phyloP scores from a whole-genome alignment of 2,888 invertebrate species.

The Lottia gigantea region DNA sequence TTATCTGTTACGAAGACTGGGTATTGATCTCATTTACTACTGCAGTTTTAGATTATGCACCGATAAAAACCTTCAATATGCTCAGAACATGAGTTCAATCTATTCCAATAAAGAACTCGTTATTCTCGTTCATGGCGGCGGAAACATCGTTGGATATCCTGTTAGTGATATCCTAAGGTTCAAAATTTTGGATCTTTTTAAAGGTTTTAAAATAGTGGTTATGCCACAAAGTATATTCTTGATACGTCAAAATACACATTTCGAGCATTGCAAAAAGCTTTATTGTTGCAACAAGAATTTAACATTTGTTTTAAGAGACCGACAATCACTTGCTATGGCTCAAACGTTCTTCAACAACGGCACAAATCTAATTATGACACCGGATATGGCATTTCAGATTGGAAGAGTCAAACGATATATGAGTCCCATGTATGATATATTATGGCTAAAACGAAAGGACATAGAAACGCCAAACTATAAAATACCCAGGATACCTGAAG shows the following conservation, averaged over 20 bases:
- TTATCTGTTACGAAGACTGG: slow-evolving; percentile 18
- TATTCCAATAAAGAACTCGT: no score
- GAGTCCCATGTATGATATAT: slow-evolving; percentile 26
- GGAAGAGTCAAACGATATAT: slow-evolving; percentile 23
- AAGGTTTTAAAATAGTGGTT: no score
- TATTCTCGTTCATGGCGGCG: no score
- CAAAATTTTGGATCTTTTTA: no score
- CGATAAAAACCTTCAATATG: no score
- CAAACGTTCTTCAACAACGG: slow-evolving; percentile 19
- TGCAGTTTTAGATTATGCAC: no score
- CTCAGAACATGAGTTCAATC: no score
- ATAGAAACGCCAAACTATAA: slow-evolving; percentile 21
- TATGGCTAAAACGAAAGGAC: slow-evolving; percentile 33
- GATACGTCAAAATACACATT: background rate
- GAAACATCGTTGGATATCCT: no score
- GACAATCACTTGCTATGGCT: slow-evolving; percentile 19
- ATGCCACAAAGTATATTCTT: no score
- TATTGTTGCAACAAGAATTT: slow-evolving; percentile 23
- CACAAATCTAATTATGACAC: slow-evolving; percentile 26
- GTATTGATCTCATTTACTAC: slow-evolving; percentile 21
- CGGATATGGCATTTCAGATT: slow-evolving; percentile 34
- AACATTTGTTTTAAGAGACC: slow-evolving; percentile 27
- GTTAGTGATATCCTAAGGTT: no score
- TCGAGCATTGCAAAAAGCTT: slow-evolving; percentile 2
- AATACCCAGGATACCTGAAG: slow-evolving; percentile 18